Percentiles rank a stretch among this genome's conserved stretches.
Conservation (phyloP, 1,140 invertebrate genomes). For the Thaumatotibia leucotreta region DNA sequence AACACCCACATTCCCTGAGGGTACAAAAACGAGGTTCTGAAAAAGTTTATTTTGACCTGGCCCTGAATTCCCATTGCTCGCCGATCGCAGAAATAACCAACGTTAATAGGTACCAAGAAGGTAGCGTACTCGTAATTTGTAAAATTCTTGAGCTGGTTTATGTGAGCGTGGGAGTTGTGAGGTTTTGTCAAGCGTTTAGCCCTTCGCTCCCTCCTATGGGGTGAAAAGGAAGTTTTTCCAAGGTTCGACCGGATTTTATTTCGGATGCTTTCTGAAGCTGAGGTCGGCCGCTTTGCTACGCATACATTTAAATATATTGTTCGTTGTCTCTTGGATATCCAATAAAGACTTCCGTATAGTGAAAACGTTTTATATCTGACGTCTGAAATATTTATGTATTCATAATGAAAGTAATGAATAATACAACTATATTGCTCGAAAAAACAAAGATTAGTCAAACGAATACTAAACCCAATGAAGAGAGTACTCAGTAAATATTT, state of each 20-base stretch:
- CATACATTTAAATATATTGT: conserved; percentile 50
- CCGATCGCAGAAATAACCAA: too few relatives aligned
- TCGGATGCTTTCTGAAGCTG: conserved; percentile 34
- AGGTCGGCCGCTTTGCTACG: conserved; percentile 32
- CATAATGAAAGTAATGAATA: too few relatives aligned
- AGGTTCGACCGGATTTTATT: conserved; percentile 50
- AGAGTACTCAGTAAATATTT: too few relatives aligned
- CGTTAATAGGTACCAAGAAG: too few relatives aligned
- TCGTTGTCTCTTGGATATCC: conserved; percentile 6
- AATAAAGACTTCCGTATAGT: conserved; percentile 15
- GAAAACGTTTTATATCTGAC: conserved; percentile 16
- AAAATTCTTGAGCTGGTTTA: background rate
- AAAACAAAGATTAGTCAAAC: too few relatives aligned
- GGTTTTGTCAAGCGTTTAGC: background rate
- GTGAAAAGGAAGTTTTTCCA: conserved; percentile 34
- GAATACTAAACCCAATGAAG: too few relatives aligned
- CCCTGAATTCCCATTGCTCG: conserved; percentile 26
- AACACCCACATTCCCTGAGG: conserved; percentile 13
- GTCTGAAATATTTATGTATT: background rate
- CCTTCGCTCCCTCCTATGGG: conserved; percentile 24
- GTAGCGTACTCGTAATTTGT: background rate
- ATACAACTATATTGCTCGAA: too few relatives aligned
- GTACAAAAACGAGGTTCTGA: conserved; percentile 35
- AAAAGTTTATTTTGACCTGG: conserved; percentile 52
- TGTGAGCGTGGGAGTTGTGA: background rate